Evolutionary conservation across 2,113 vertebrate species (phyloP).

Genomic region (human (Homo sapiens)): GRCh38 chr1:4126501-4127000

Average conservation of each 20-base stretch:
- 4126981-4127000: too few species aligned
- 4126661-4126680: not conserved
- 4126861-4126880: not conserved
- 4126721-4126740: not conserved
- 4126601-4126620: too few species aligned
- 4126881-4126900: not conserved
- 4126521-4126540: not conserved
- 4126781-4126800: accelerated
- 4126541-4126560: not conserved
- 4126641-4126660: not conserved
- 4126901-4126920: not conserved
- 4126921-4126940: not conserved
- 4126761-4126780: accelerated
- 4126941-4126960: not conserved
- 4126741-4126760: not conserved
- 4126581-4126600: not conserved
- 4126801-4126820: accelerated
- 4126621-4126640: not conserved
- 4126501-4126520: accelerated
- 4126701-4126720: too few species aligned
- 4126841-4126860: accelerated
- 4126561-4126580: not conserved
- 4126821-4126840: accelerated
- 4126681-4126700: not conserved
- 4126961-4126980: not conserved